Percentiles rank a stretch among this genome's conserved stretches.
phyloP scores from a whole-genome alignment of 1,140 invertebrate genomes.

The Harpegnathos saltator region DNA sequence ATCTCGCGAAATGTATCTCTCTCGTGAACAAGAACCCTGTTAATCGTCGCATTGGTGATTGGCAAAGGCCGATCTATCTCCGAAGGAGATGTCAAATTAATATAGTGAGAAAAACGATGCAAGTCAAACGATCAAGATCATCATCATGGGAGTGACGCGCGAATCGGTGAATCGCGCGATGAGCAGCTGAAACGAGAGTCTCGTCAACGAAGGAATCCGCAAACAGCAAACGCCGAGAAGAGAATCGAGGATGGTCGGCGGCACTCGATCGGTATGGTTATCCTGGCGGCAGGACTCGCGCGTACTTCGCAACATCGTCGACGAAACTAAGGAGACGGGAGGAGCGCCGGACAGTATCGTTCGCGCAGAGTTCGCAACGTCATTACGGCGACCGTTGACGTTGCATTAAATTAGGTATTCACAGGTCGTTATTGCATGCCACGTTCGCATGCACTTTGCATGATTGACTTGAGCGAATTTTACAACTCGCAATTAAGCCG shows the following conservation, averaged over 20 bases:
- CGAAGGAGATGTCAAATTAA: no score
- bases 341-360: slow-evolving; percentile 11
- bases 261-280: slow-evolving; percentile 28
- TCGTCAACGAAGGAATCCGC: slow-evolving; percentile 11
- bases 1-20: no score
- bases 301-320: not conserved
- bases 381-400: slow-evolving; percentile 46
- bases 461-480: slow-evolving; percentile 56
- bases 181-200: slow-evolving; percentile 10
- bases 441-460: slow-evolving; percentile 44
- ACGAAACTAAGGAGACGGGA: slow-evolving; percentile 3
- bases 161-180: slow-evolving; percentile 6
- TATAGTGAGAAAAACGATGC: no score
- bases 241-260: slow-evolving; percentile 9
- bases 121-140: no score
- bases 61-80: no score
- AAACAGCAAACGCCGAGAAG: slow-evolving; percentile 8
- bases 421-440: slow-evolving; percentile 44
- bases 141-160: no score
- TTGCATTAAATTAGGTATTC: slow-evolving; percentile 53
- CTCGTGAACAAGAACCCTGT: no score
- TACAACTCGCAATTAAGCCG: slow-evolving; percentile 52
- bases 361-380: slow-evolving; percentile 26
- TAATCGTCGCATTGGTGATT: no score
- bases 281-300: not conserved